These are phyloP conservation scores for Lutraria lutraria DNA, from an alignment of 2,888 invertebrate genomes.

Conservation along the genomic window DNA sequence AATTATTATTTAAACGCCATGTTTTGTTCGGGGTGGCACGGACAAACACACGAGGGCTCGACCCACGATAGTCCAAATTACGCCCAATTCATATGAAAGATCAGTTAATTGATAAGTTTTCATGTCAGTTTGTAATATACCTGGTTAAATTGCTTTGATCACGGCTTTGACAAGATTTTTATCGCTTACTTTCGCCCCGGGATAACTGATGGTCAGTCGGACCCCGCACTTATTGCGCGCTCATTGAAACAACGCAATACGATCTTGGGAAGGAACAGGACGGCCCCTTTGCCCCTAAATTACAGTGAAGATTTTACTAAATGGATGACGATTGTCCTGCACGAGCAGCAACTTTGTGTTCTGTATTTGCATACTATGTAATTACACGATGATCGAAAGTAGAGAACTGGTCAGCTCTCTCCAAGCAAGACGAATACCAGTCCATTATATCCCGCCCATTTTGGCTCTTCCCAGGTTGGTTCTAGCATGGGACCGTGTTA, in stretches of 20 bases:
- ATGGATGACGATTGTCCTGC: slow-evolving; percentile 42
- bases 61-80: slow-evolving; percentile 67
- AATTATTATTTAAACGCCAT: slow-evolving; percentile 67
- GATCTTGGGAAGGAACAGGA: slow-evolving; percentile 30
- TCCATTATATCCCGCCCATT: background rate
- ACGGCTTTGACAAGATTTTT: slow-evolving; percentile 57
- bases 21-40: slow-evolving; percentile 67
- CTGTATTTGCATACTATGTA: slow-evolving; percentile 25
- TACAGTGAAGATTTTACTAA: slow-evolving; percentile 46
- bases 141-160: slow-evolving; percentile 69
- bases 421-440: slow-evolving; percentile 16
- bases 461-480: background rate
- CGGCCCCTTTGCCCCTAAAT: slow-evolving; percentile 36
- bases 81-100: slow-evolving; percentile 67
- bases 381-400: slow-evolving; percentile 39
- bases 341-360: slow-evolving; percentile 44
- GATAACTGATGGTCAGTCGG: slow-evolving; percentile 47
- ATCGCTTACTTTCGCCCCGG: slow-evolving; percentile 57
- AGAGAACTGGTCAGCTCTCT: background rate
- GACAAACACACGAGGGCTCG: slow-evolving; percentile 67
- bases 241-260: slow-evolving; percentile 40
- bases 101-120: slow-evolving; percentile 67
- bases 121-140: slow-evolving; percentile 73
- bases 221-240: slow-evolving; percentile 46
- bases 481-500: background rate